Percentiles rank a stretch among this genome's conserved stretches.
Evolutionary conservation across 2,797 vertebrate species (phyloP).

Genomic region (Adrianichthys oophorus): DNA sequence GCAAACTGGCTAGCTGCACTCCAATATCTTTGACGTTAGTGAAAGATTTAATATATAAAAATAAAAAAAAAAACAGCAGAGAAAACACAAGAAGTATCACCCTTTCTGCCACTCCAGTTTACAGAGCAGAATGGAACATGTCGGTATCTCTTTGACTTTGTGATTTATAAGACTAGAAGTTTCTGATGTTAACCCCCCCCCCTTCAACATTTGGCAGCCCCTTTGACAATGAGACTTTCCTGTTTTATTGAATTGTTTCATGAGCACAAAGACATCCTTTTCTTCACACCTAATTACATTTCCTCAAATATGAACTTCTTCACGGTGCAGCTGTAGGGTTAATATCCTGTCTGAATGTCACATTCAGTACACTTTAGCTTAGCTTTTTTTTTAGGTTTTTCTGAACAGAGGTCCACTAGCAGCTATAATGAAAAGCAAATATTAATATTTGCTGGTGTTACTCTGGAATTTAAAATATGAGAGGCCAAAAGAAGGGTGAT

Average conservation of each 20-base stretch:
- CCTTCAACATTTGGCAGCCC: conserved; percentile 2
- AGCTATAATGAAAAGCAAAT: conserved; percentile 85
- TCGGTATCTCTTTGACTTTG: conserved; percentile 30
- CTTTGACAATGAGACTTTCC: conserved; percentile 23
- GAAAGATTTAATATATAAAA: too few relatives aligned
- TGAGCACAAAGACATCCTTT: conserved; percentile 28
- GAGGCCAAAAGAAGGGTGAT: conserved; percentile 67
- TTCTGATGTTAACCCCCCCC: conserved; percentile 30
- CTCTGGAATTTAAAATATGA: conserved; percentile 71
- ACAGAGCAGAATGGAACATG: conserved; percentile 19
- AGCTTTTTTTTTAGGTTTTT: conserved; percentile 35
- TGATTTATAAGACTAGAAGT: conserved; percentile 48
- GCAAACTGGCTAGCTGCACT: too few relatives aligned
- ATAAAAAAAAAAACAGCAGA: too few relatives aligned
- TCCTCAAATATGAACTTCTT: conserved; percentile 27
- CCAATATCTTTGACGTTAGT: too few relatives aligned
- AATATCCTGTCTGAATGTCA: conserved; percentile 75
- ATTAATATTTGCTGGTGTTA: conserved; percentile 80
- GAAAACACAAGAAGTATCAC: too few relatives aligned
- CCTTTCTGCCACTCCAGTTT: too few relatives aligned
- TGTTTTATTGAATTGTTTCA: conserved; percentile 21
- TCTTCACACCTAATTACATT: conserved; percentile 10
- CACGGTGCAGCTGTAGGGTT: conserved; percentile 16
- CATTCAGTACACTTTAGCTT: conserved; percentile 46
- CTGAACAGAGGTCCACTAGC: conserved; percentile 62